A percentile compares a stretch with the other conserved stretches of the same genome.
Evolutionary conservation across 2,888 invertebrate genomes (phyloP).

Genomic region (Catonia carolina): DNA sequence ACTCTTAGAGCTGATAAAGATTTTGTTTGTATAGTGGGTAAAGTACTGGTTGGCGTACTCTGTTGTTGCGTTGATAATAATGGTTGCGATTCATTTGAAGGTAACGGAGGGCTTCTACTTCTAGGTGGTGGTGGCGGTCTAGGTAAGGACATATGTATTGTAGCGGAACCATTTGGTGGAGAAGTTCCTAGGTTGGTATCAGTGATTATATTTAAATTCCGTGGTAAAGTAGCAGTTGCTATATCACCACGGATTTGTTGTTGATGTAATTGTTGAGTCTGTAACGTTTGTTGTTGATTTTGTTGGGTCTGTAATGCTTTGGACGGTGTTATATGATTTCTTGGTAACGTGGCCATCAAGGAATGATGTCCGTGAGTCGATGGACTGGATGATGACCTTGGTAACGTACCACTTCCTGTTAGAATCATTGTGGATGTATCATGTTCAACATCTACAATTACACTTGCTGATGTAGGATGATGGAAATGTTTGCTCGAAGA

Average conservation of each 20-base stretch:
- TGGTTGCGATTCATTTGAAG: conserved; percentile 32
- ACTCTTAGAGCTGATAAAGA: conserved; percentile 51
- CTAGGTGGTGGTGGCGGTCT: conserved; percentile 40
- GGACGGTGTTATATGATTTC: conserved; percentile 24
- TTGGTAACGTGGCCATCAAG: conserved; percentile 26
- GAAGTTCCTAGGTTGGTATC: conserved; percentile 7
- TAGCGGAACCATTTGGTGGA: conserved; percentile 35
- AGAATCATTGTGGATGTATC: conserved; percentile 45
- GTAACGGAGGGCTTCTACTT: conserved; percentile 32
- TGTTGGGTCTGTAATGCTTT: background rate
- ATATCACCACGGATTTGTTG: conserved; percentile 8
- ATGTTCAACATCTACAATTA: conserved; percentile 76
- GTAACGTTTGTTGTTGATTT: background rate
- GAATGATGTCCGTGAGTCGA: conserved; percentile 26
- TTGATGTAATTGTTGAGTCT: background rate
- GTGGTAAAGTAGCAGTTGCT: conserved; percentile 23
- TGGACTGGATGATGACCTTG: conserved; percentile 26
- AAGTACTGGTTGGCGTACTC: conserved; percentile 11
- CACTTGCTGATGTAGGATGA: conserved; percentile 71
- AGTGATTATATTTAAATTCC: conserved; percentile 24
- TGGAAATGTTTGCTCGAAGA: conserved; percentile 66
- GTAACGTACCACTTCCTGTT: conserved; percentile 31
- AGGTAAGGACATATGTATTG: conserved; percentile 44
- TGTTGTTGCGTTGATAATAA: conserved; percentile 30
- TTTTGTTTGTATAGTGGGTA: conserved; percentile 39